Conservation (phyloP, 2,888 invertebrate species). For the Gibbula magus region DNA sequence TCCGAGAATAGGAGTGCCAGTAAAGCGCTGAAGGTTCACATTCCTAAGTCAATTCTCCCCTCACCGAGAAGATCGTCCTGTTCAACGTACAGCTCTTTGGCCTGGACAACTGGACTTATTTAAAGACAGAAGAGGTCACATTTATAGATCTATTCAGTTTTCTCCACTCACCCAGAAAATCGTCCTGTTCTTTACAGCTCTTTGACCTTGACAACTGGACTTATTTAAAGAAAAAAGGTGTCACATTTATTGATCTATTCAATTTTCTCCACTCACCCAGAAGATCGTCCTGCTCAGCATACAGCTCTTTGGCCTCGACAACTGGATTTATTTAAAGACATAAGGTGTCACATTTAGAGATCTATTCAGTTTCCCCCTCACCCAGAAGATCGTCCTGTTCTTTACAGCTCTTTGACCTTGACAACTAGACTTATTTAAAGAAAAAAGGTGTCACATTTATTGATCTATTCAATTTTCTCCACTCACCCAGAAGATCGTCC, state of each 20-base stretch:
- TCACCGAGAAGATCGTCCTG: conserved; percentile 77
- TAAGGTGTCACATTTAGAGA: too few species aligned
- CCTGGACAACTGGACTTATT: not conserved
- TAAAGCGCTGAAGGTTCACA: too few species aligned
- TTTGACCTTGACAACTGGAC: too few species aligned
- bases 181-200: conserved; percentile 69
- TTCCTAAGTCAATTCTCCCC: too few species aligned
- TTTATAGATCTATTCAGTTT: too few species aligned
- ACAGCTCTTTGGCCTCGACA: conserved; percentile 63
- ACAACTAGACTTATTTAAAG: too few species aligned
- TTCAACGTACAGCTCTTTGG: conserved; percentile 73
- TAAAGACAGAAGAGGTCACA: too few species aligned
- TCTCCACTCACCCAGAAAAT: conserved; percentile 74
- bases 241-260: too few species aligned
- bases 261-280: conserved; percentile 71
- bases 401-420: conserved; percentile 36
- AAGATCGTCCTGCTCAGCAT: conserved; percentile 76
- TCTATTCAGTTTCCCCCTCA: too few species aligned
- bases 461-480: not conserved
- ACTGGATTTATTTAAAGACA: not conserved
- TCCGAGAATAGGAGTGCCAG: too few species aligned
- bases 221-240: too few species aligned
- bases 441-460: too few species aligned
- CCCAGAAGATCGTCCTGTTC: conserved; percentile 75
- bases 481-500: conserved; percentile 76